A percentile compares a stretch with the other conserved stretches of the same genome.
Evolutionary conservation across 1,140 invertebrate species (phyloP).

Genomic region (Hermatobates lingyangjiaoensis): DNA sequence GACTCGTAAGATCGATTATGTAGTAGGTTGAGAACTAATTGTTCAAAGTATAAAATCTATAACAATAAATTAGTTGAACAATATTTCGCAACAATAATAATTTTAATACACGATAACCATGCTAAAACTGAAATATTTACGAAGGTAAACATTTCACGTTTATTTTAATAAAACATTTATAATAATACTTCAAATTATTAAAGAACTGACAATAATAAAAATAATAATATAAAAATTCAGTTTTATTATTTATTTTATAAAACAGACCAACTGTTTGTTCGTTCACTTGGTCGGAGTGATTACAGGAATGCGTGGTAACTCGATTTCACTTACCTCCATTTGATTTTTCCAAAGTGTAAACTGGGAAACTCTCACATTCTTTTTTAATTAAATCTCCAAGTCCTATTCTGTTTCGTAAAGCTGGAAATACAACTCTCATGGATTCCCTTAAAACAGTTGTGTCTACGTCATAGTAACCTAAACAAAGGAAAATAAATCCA

Average conservation of each 20-base stretch:
- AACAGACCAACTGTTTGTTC: background rate
- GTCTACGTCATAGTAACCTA: conserved; percentile 66
- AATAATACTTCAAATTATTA: too few species aligned
- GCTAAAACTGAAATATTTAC: too few species aligned
- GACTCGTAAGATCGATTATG: too few species aligned
- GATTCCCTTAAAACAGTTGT: conserved; percentile 54
- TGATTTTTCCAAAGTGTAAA: conserved; percentile 54
- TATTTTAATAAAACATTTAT: too few species aligned
- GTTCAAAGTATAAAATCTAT: too few species aligned
- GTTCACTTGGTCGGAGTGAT: background rate
- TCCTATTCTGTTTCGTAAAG: conserved; percentile 39
- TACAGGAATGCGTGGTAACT: conserved; percentile 13
- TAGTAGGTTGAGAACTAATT: too few species aligned
- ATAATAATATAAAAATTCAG: background rate
- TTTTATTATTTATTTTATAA: background rate
- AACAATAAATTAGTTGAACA: too few species aligned
- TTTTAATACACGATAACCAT: too few species aligned
- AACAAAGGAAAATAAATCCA: too few species aligned
- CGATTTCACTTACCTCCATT: conserved; percentile 31
- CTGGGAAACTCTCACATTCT: conserved; percentile 47
- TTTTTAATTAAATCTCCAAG: conserved; percentile 47
- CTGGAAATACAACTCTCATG: conserved; percentile 55
- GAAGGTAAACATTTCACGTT: too few species aligned
- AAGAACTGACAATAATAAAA: background rate
- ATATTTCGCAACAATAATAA: too few species aligned